Evolutionary conservation across 2,888 invertebrate genomes (phyloP).

Genomic region (Bimastos eiseni): DNA sequence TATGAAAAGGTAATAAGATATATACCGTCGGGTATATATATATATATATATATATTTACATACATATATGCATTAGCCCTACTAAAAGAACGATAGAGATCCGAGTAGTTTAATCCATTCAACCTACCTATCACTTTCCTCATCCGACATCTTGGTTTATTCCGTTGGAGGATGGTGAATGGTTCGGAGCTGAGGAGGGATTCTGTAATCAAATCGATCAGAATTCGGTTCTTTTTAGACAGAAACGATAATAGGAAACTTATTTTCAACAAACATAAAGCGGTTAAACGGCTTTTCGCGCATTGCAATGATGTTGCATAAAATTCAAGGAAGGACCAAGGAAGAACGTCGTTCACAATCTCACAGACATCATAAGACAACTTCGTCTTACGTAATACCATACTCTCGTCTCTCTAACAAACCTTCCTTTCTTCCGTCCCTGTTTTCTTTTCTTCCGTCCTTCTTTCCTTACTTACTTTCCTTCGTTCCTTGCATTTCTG

Average conservation of each 20-base stretch:
- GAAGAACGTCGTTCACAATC: too few species aligned
- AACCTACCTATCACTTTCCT: slow-evolving; percentile 6
- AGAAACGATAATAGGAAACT: not conserved
- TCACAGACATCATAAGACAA: too few species aligned
- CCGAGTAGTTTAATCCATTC: not conserved
- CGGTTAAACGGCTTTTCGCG: not conserved
- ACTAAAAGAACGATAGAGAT: not conserved
- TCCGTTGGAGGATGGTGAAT: not conserved
- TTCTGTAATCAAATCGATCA: not conserved
- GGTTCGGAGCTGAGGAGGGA: not conserved
- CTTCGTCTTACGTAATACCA: not conserved
- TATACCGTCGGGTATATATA: not conserved
- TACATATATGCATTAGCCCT: too few species aligned
- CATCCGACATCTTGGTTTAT: slow-evolving; percentile 6
- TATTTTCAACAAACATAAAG: not conserved
- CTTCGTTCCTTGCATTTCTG: not conserved
- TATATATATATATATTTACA: too few species aligned
- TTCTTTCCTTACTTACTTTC: slow-evolving; percentile 25
- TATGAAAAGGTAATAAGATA: not conserved
- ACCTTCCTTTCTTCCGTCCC: not conserved
- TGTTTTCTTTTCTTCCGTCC: not conserved
- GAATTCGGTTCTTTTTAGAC: not conserved
- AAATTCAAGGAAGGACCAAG: too few species aligned
- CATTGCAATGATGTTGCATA: too few species aligned
- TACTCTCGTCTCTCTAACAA: not conserved